phyloP scores from a whole-genome alignment of 2,797 vertebrate species.

The Amblyraja radiata region DNA sequence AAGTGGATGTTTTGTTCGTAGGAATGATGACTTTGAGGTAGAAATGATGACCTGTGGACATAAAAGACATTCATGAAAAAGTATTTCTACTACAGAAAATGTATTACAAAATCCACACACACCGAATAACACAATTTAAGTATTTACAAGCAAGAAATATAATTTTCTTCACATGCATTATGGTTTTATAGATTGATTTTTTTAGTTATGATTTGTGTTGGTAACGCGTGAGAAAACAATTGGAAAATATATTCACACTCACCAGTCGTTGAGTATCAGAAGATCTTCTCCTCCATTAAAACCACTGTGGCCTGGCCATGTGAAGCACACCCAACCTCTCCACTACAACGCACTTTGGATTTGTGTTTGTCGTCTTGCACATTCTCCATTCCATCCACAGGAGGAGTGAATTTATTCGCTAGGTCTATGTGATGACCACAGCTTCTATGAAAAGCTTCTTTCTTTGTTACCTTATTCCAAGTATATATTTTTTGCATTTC shows the following conservation, averaged over 20 bases:
- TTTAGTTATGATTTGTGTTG: not conserved
- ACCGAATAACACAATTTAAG: not conserved
- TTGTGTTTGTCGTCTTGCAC: not conserved
- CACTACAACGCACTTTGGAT: not conserved
- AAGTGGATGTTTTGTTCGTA: not conserved
- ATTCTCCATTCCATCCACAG: not conserved
- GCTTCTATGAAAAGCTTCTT: not conserved
- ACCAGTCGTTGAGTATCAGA: not conserved
- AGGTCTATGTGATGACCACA: not conserved
- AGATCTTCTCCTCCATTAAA: not conserved
- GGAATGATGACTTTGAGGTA: not conserved
- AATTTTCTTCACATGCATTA: not conserved
- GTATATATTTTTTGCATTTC: not conserved
- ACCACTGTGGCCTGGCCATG: not conserved
- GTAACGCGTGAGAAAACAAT: not conserved
- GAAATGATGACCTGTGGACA: not conserved
- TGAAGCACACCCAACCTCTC: no score
- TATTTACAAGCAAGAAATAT: not conserved
- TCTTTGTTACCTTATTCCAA: not conserved
- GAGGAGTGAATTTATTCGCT: not conserved
- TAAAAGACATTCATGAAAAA: not conserved
- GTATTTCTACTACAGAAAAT: not conserved
- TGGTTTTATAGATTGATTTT: not conserved
- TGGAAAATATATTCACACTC: conserved; percentile 1
- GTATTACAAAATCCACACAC: not conserved